A percentile compares a stretch with the other conserved stretches of the same genome.
Evolutionary conservation across 2,113 vertebrate species (phyloP).

Genomic region (Columbina picui): DNA sequence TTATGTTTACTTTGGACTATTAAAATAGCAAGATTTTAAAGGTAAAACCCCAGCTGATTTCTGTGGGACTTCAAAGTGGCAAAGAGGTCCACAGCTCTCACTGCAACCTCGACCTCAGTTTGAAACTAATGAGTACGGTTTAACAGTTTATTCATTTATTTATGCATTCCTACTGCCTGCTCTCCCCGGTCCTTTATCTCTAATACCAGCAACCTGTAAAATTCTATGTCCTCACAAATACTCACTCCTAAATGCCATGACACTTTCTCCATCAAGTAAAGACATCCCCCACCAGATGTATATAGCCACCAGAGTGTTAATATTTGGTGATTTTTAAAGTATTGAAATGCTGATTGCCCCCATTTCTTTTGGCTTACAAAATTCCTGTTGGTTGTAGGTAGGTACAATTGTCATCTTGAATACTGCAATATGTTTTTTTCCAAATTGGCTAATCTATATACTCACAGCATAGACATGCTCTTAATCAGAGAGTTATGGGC

Average conservation of each 20-base stretch:
- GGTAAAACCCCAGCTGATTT: neutral
- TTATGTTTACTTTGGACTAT: neutral
- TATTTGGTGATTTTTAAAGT: neutral
- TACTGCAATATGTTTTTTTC: neutral
- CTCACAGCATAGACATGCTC: neutral
- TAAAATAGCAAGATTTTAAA: neutral
- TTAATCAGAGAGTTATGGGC: neutral
- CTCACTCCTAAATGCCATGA: neutral
- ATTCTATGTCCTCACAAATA: neutral
- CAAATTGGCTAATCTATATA: neutral
- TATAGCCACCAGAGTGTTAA: fast-evolving
- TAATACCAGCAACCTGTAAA: neutral
- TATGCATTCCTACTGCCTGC: neutral
- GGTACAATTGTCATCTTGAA: neutral
- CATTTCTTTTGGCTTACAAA: neutral
- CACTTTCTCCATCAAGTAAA: neutral
- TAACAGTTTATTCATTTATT: neutral
- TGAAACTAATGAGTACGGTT: neutral
- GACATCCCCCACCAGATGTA: neutral
- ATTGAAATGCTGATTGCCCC: neutral
- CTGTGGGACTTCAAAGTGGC: neutral
- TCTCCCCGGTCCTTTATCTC: neutral
- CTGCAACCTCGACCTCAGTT: neutral
- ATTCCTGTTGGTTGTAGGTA: neutral
- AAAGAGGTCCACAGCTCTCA: neutral